These are phyloP conservation scores for Labroides dimidiatus DNA, from an alignment of 2,797 vertebrate genomes.

Conservation along the genomic window DNA sequence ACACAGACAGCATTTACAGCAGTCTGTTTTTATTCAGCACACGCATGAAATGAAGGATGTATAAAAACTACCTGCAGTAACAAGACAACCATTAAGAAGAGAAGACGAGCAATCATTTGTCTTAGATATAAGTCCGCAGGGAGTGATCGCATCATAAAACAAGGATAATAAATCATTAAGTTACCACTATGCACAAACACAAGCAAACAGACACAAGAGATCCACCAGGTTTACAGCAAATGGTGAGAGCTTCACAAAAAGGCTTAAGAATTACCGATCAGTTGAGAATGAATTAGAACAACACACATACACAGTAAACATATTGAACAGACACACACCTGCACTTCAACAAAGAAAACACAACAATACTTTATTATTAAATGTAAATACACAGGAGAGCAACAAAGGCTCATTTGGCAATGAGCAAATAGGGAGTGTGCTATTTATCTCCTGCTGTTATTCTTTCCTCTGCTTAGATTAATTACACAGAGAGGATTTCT, in stretches of 20 bases:
- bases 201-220: background rate
- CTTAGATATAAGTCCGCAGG: conserved; percentile 13
- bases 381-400: conserved; percentile 22
- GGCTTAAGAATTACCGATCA: conserved; percentile 19
- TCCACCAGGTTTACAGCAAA: conserved; percentile 17
- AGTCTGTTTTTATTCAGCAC: conserved; percentile 3
- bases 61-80: conserved; percentile 2
- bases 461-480: conserved; percentile 6
- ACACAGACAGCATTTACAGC: conserved; percentile 6
- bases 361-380: conserved; percentile 19
- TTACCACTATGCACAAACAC: conserved; percentile 20
- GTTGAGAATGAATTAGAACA: conserved; percentile 15
- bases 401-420: conserved; percentile 30
- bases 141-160: conserved; percentile 41
- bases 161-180: conserved; percentile 34
- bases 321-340: background rate
- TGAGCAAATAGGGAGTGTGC: conserved; percentile 21
- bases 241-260: conserved; percentile 21
- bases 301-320: conserved; percentile 1
- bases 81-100: conserved; percentile 3
- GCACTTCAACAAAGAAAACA: conserved; percentile 5
- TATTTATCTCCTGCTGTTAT: conserved; percentile 19
- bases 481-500: background rate
- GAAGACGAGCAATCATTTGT: conserved; percentile 9
- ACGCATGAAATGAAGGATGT: background rate